Evolutionary conservation across 2,113 vertebrate genomes (phyloP), one percentile per base, ranked within the genome.

Genomic region (Caretta caretta): DNA sequence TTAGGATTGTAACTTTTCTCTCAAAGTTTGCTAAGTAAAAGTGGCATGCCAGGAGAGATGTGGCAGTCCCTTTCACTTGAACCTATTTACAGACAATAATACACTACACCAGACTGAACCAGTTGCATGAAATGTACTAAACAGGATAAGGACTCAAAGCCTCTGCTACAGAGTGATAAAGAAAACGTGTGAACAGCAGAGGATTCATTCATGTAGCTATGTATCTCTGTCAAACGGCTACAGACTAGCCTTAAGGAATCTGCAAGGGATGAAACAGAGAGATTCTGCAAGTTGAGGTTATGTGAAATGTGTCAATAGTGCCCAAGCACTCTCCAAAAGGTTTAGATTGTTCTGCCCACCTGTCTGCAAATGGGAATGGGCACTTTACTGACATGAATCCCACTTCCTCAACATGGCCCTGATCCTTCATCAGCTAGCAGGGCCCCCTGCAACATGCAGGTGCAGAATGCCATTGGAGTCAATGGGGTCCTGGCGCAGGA

Each of bases 121-220:
- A 22, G 42, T 17, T 22, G 38, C 72, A 75, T 24, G 31, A 1
- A 29, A 42, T 49, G 8, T 1, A 10, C 50, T 17, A 42, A 35
- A 2, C 22, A 4, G 65, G 49, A 8, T 86, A 75, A 79, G 27
- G 54, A 8, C 42, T 29, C 0, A 0, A 4, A 59, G 59, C 38
- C 22, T 31, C 22, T 10, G 48, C 3, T 1, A 9, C 46, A 81
- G 8, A 72, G 29, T 0, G 27, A 2, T 1, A 51, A 35, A 3
- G 79, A 3, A 0, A 1, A 5, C 6, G 10, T 42, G 50, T 10
- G 80, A 9, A 25, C 42, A 25, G 46, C 49, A 56, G 2, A 3
- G 76, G 76, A 22, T 1, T 12, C 83, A 24, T 24, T 38, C 69
- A 42, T 5, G 20, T 11, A 24, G 38, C 69, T 75, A n/a, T n/a